phyloP scores from a whole-genome alignment of 2,797 vertebrate species.

The Cottoperca gobio region DNA sequence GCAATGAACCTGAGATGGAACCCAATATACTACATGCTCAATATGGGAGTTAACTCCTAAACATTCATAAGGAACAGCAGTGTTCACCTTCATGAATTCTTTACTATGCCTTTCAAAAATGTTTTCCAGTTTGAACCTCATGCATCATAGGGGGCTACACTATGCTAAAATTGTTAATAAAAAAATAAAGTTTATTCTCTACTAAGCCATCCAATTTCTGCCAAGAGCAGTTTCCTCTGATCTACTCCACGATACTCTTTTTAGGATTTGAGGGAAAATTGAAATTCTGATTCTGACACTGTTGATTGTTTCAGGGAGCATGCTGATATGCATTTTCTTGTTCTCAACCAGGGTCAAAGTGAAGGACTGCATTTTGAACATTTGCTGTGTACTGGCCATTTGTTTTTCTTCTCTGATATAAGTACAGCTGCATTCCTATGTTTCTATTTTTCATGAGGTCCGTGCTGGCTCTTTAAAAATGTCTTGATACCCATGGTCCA shows the following conservation, averaged over 20 bases:
- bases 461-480: not conserved
- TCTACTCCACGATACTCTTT: conserved; percentile 67
- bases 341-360: conserved; percentile 54
- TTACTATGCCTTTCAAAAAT: conserved; percentile 34
- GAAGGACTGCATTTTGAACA: conserved; percentile 4
- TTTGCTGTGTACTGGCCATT: not conserved
- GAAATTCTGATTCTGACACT: conserved; percentile 63
- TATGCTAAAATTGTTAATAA: conserved; percentile 48
- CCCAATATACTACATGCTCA: not conserved
- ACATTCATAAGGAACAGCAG: conserved; percentile 11
- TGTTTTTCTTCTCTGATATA: not conserved
- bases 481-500: not conserved
- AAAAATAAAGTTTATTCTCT: conserved; percentile 59
- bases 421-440: not conserved
- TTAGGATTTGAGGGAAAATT: conserved; percentile 60
- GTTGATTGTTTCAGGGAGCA: conserved; percentile 43
- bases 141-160: not conserved
- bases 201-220: conserved; percentile 61
- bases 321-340: conserved; percentile 45
- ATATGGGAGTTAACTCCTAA: conserved; percentile 7
- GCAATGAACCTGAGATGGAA: conserved; percentile 21
- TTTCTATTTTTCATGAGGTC: not conserved
- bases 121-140: conserved; percentile 31
- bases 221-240: conserved; percentile 59
- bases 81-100: conserved; percentile 35